Evolutionary conservation across 1,140 invertebrate species (phyloP), one percentile per base, ranked within the genome.

Genomic region (Marisa cornuarietis): DNA sequence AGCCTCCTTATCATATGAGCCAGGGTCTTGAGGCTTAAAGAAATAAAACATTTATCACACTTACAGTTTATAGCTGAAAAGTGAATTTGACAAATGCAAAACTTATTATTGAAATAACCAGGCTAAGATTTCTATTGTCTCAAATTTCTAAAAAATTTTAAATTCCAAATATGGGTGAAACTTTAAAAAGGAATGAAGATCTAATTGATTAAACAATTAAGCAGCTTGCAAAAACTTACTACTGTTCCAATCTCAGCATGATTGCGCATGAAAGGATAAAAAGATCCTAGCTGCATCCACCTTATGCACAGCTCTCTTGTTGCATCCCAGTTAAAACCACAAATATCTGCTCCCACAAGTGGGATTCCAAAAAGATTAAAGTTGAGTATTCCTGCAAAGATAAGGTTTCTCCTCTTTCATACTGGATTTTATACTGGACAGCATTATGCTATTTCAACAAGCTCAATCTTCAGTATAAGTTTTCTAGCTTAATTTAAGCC

Each of bases 281-380:
- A 91, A 14, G 87, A 87, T 5, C 96, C 96, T 11, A 93, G 81
- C 79, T 93, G 91, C 84, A 89, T 89, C 93, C 93, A 93, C 31
- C 93, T 82, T 20, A 88, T 85, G 81, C 93, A 93, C 65, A 93
- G 85, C 78, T 93, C 92, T 54, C 88, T 88, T 0, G 95, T 96
- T 1, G 96, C 94, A 87, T 96, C 94, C 8, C 93, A 94, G 85
- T 93, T 93, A 90, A 97, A 98, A 3, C 96, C 96, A 91, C 96
- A 98, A 83, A 98, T 97, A 90, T 98, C 96, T 7, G 96, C 95
- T 2, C 96, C 96, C 89, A 96, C 94, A 92, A 96, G 92, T 16
- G 95, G 95, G 51, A 96, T 89, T 11, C 92, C 92, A 85, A 92
- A 93, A 77, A 92, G 74, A 22, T 91, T 87, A 78, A 90, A 89